These are phyloP conservation scores for Struthio camelus DNA, from an alignment of 2,113 vertebrate genomes.

Conservation along the genomic window DNA sequence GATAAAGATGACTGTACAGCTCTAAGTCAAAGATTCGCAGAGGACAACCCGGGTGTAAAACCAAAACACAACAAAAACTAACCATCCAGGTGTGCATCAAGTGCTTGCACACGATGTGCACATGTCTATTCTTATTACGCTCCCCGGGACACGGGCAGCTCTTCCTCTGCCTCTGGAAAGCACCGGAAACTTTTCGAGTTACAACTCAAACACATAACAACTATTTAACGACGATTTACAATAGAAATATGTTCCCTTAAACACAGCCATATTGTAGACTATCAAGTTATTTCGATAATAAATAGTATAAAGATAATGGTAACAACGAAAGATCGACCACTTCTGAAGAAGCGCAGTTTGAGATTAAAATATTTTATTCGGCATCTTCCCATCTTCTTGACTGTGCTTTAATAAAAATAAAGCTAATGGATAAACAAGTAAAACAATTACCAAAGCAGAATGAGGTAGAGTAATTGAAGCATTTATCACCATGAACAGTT, in stretches of 20 bases:
- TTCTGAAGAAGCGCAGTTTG: background rate
- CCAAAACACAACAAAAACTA: background rate
- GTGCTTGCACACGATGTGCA: rapidly evolving
- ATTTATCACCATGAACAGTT: background rate
- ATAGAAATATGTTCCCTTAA: background rate
- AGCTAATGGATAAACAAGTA: background rate
- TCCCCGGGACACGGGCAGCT: background rate
- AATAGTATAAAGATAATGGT: background rate
- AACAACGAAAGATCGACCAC: background rate
- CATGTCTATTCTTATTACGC: rapidly evolving
- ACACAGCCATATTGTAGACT: background rate
- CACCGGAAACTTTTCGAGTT: background rate
- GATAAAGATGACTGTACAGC: background rate
- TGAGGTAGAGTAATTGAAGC: background rate
- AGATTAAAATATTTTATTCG: background rate
- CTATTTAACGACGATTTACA: rapidly evolving
- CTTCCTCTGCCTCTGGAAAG: background rate
- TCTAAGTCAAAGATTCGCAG: background rate
- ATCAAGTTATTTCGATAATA: background rate
- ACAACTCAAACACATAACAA: background rate
- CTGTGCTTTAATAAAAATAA: background rate
- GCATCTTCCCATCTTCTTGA: background rate
- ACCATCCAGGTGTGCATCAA: rapidly evolving
- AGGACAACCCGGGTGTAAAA: background rate
- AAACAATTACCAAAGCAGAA: background rate